Evolutionary conservation across 2,797 vertebrate species (phyloP).

Genomic region (Glyptemys insculpta): DNA sequence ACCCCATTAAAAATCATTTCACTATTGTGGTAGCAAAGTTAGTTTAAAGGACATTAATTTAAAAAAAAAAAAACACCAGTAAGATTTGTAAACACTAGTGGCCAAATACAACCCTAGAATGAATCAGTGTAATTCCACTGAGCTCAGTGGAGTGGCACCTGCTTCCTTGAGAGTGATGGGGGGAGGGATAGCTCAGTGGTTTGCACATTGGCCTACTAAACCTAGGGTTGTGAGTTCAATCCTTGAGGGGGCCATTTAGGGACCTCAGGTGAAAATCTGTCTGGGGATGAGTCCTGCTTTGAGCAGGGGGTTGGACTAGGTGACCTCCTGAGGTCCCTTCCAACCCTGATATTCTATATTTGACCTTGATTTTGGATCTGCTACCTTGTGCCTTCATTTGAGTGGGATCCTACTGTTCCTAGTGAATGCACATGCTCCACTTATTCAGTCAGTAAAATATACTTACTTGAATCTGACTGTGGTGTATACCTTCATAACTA

Average conservation of each 20-base stretch:
- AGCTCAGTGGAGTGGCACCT: neutral
- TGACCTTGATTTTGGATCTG: neutral
- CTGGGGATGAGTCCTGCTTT: no score
- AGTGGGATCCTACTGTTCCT: neutral
- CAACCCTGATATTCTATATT: no score
- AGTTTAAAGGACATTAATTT: neutral
- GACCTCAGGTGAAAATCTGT: no score
- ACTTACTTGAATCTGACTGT: neutral
- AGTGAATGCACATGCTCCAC: neutral
- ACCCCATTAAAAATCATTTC: neutral
- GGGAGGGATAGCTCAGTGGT: no score
- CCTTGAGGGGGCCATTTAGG: no score
- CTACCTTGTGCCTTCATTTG: neutral
- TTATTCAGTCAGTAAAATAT: neutral
- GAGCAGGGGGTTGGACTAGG: no score
- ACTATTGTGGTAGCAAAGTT: neutral
- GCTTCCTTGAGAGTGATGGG: no score
- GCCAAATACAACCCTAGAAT: neutral
- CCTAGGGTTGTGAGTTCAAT: no score
- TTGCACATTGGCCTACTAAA: no score
- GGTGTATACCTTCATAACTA: neutral
- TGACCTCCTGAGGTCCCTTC: no score
- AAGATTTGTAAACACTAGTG: neutral
- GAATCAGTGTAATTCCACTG: neutral
- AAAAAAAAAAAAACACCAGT: neutral